These are phyloP conservation scores for Lamprologus callipterus DNA, from an alignment of 2,113 vertebrate genomes.

Conservation along the genomic window DNA sequence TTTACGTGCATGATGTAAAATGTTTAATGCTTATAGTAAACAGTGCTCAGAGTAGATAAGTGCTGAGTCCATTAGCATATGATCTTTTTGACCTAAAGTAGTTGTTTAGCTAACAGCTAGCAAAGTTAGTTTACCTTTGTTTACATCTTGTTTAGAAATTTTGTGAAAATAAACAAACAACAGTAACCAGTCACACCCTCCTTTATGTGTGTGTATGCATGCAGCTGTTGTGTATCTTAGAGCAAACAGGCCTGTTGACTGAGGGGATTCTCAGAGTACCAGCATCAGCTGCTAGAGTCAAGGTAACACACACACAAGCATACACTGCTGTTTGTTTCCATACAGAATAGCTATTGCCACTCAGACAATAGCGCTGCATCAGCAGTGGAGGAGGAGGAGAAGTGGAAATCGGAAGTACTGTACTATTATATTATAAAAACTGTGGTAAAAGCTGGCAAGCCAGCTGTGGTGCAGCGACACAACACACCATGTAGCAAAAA, in stretches of 20 bases:
- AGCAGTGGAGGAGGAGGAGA: background rate
- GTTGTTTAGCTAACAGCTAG: background rate
- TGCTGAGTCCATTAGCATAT: background rate
- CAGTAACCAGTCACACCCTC: background rate
- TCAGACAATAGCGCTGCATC: accelerated
- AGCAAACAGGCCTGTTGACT: slow-evolving; percentile 86
- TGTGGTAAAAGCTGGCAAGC: background rate
- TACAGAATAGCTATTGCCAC: background rate
- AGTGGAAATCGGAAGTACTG: accelerated
- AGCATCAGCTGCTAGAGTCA: slow-evolving; percentile 89
- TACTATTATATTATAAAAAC: background rate
- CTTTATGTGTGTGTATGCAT: background rate
- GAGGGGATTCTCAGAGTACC: slow-evolving; percentile 94
- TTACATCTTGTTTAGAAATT: background rate
- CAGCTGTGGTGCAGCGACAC: background rate
- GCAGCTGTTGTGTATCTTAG: slow-evolving; percentile 86
- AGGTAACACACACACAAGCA: slow-evolving; percentile 68
- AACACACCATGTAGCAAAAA: background rate
- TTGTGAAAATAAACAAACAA: background rate
- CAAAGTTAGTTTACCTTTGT: background rate
- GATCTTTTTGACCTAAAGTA: background rate
- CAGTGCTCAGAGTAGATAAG: background rate
- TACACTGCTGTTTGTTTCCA: background rate
- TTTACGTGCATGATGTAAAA: background rate
- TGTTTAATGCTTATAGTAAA: background rate